Conservation (phyloP, 2,888 invertebrate genomes). For the Microctonus brassicae region DNA sequence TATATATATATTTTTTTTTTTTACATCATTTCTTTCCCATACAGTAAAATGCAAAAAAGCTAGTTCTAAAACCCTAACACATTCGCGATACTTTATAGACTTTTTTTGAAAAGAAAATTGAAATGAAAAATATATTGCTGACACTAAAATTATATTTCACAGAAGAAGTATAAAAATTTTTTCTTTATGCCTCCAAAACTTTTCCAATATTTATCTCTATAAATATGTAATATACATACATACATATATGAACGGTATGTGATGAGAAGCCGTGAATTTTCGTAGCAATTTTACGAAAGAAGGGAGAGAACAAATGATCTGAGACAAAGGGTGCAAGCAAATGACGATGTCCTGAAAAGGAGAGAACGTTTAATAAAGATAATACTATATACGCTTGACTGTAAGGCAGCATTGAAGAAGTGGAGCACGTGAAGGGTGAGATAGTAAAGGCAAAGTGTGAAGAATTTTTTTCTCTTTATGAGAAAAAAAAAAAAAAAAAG, state of each 20-base stretch:
- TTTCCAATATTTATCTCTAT: neutral
- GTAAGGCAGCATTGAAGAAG: neutral
- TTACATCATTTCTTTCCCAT: neutral
- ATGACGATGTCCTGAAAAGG: neutral
- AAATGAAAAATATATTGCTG: neutral
- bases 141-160: neutral
- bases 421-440: neutral
- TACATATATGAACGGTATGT: neutral
- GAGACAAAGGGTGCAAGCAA: neutral
- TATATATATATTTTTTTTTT: neutral
- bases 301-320: constrained; percentile 15
- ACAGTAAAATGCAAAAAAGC: neutral
- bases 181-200: neutral
- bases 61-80: neutral
- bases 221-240: neutral
- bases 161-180: neutral
- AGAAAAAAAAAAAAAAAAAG: neutral
- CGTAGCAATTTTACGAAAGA: constrained; percentile 14
- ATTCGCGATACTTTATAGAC: neutral
- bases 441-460: neutral
- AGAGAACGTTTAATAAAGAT: constrained; percentile 29
- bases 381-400: neutral
- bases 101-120: neutral
- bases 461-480: neutral
- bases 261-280: neutral